Evolutionary conservation across 1,140 invertebrate species (phyloP), one percentile per base, ranked within the genome.

Genomic region (Aricia agestis): DNA sequence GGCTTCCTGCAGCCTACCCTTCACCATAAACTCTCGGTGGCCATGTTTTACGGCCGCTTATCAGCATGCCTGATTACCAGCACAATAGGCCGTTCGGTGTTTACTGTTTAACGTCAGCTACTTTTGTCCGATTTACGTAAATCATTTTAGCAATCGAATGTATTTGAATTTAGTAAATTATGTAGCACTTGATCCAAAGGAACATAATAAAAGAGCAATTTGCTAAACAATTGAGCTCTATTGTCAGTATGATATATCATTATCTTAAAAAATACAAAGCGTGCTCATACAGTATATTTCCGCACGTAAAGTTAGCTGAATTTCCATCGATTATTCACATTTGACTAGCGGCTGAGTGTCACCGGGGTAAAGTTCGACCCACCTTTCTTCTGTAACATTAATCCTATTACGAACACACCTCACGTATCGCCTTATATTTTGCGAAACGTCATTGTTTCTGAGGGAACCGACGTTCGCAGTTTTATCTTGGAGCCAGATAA

Each of bases 1-100:
- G 79, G 79, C 78, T 71, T 81, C 79, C 78, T 79, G 75, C 70
- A 71, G 73, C 74, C 75, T 74, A 74, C 45, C 45, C 45, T 52
- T 52, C 45, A 52, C 13, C 10, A 15, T 52, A 52, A 52, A 52
- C 45, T 52, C 45, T 52, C 13, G 45, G 9, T 52, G 13, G 45
- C 45, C 45, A 52, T 52, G 45, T 52, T 52, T 52, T 52, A 13
- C 45, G 45, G 45, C 13, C 45, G 45, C 45, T 52, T 52, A 15
- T 52, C 45, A 52, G 45, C 9, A 52, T 52, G 13, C 11, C 45
- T 15, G 45, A 52, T 52, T 52, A 52, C 45, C 45, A 13, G 2
- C 45, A 15, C 45, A 52, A 15, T 15, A 52, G 9, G 45, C 45
- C 5, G 45, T 52, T 11, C 3, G 45, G 45, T 52, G 10, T 52